Conservation (phyloP, 2,888 invertebrate genomes). For the Lithodes maja region DNA sequence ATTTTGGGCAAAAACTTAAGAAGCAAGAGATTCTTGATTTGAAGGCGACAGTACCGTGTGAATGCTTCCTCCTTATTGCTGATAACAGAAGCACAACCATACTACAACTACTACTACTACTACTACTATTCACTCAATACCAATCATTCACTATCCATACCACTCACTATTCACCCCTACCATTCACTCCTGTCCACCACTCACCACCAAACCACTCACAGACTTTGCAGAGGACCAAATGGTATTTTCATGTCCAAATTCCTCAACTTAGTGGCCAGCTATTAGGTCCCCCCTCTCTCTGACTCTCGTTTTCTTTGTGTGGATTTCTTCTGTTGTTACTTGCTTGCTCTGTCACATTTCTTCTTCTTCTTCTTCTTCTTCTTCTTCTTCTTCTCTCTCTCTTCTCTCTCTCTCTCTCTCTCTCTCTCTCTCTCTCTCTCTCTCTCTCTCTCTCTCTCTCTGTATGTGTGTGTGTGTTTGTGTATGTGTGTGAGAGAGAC, state of each 20-base stretch:
- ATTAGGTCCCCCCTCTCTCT: background rate
- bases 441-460: background rate
- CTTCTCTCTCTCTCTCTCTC: background rate
- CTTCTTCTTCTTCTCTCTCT: background rate
- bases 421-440: constrained; percentile 24
- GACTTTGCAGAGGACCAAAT: background rate
- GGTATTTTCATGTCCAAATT: background rate
- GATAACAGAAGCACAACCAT: no score
- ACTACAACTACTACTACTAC: no score
- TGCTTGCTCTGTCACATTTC: background rate
- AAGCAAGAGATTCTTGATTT: no score
- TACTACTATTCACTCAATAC: background rate
- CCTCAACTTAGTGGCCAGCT: background rate
- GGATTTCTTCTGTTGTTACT: background rate
- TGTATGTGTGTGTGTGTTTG: no score
- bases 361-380: background rate
- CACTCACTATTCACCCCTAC: background rate
- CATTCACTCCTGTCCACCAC: background rate
- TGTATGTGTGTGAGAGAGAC: no score
- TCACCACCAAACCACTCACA: background rate
- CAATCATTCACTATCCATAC: no score
- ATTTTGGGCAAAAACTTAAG: no score
- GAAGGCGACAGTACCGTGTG: no score
- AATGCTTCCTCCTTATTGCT: no score
- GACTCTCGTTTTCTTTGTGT: background rate